These are phyloP conservation scores for Aphaenogaster floridana DNA, from an alignment of 1,140 invertebrate genomes.

Conservation along the genomic window DNA sequence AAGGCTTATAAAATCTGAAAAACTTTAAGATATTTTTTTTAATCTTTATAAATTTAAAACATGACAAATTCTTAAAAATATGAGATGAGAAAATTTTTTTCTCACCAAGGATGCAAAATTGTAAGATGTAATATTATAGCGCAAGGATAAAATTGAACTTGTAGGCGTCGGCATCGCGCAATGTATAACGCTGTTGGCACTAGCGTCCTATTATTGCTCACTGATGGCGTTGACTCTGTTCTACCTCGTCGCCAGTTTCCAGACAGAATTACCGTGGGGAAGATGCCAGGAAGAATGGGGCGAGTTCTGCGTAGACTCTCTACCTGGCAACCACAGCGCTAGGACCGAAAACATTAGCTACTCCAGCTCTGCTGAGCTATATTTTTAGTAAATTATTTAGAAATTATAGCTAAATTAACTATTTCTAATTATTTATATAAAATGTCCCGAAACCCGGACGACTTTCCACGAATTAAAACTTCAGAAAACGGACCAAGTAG, in stretches of 20 bases:
- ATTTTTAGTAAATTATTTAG: conserved; percentile 84
- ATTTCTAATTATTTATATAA: neutral
- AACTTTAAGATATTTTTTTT: too few relatives aligned
- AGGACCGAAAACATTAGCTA: neutral
- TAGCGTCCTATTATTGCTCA: conserved; percentile 92
- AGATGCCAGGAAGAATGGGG: conserved; percentile 89
- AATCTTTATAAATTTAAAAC: too few relatives aligned
- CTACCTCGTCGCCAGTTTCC: conserved; percentile 91
- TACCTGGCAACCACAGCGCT: conserved; percentile 41
- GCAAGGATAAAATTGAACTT: neutral
- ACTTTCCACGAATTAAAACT: neutral
- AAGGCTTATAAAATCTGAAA: too few relatives aligned
- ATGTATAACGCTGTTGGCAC: conserved; percentile 15
- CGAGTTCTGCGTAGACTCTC: conserved; percentile 78
- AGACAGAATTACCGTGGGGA: conserved; percentile 89
- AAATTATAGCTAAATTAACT: neutral
- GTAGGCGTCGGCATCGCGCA: conserved; percentile 91
- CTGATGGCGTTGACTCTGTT: conserved; percentile 93
- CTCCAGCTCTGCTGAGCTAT: conserved; percentile 79
- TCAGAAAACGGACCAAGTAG: neutral
- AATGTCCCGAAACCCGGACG: neutral
- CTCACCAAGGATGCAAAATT: neutral
- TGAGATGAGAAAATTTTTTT: too few relatives aligned
- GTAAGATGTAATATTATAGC: neutral
- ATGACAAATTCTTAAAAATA: too few relatives aligned